These are phyloP conservation scores for Cheumatopsyche charites DNA, from an alignment of 1,140 invertebrate genomes.

Conservation along the genomic window DNA sequence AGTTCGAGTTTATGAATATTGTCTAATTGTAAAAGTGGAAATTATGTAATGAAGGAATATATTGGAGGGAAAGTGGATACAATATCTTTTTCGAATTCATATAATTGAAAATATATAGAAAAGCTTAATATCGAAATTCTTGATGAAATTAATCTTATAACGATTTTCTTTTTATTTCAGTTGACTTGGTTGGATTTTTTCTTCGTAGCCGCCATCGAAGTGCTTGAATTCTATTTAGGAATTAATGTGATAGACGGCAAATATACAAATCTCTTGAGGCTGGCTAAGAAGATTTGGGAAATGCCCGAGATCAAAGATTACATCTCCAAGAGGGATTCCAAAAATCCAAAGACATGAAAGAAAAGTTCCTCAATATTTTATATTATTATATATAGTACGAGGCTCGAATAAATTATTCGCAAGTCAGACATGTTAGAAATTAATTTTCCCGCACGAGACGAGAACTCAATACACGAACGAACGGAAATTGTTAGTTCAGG, in stretches of 20 bases:
- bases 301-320: constrained; percentile 55
- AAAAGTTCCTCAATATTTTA: background rate
- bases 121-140: too few relatives aligned
- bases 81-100: too few relatives aligned
- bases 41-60: too few relatives aligned
- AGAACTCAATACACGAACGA: background rate
- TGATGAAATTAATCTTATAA: too few relatives aligned
- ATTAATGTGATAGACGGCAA: constrained; percentile 51
- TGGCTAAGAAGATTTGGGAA: constrained; percentile 51
- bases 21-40: too few relatives aligned
- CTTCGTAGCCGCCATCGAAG: constrained; percentile 54
- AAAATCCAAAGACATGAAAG: background rate
- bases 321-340: constrained; percentile 48
- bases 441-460: background rate
- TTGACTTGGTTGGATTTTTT: constrained; percentile 57
- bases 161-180: too few relatives aligned
- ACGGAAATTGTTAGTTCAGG: constrained; percentile 31
- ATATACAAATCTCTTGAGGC: constrained; percentile 52
- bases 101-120: too few relatives aligned
- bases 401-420: constrained; percentile 11
- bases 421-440: background rate
- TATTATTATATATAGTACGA: background rate
- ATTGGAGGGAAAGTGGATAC: too few relatives aligned
- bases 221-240: constrained; percentile 51
- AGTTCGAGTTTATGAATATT: too few relatives aligned